These are phyloP conservation scores for Caenorhabditis imperialis DNA, from an alignment of 2,888 invertebrate species.

Conservation along the genomic window DNA sequence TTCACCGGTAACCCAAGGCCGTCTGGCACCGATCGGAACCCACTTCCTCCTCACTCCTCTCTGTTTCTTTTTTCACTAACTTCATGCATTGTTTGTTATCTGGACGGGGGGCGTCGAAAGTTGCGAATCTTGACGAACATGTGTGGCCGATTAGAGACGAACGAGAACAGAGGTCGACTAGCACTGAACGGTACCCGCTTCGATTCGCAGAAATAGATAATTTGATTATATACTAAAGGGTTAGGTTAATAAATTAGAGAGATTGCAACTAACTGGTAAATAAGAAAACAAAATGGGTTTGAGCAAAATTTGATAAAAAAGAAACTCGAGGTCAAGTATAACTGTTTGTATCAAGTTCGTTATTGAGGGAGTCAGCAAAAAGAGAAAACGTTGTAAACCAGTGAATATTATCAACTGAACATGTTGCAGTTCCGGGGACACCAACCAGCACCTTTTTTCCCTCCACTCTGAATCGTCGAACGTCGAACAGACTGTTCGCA, in stretches of 20 bases:
- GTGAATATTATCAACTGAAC: too few relatives aligned
- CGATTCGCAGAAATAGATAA: slow-evolving; percentile 29
- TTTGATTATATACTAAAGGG: slow-evolving; percentile 28
- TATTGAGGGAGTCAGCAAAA: too few relatives aligned
- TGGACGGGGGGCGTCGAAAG: slow-evolving; percentile 18
- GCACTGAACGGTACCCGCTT: slow-evolving; percentile 39
- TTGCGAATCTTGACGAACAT: slow-evolving; percentile 47
- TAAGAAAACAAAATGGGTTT: too few relatives aligned
- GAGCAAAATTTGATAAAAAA: too few relatives aligned
- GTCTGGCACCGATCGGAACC: too few relatives aligned
- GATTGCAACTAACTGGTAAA: too few relatives aligned
- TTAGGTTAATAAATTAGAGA: too few relatives aligned
- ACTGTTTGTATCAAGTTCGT: too few relatives aligned
- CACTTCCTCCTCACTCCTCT: slow-evolving; percentile 1
- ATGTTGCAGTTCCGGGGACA: slow-evolving; percentile 19
- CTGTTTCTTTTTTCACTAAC: slow-evolving; percentile 19
- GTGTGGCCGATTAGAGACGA: slow-evolving; percentile 7
- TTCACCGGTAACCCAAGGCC: too few relatives aligned
- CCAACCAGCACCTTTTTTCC: slow-evolving; percentile 26
- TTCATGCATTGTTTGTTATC: slow-evolving; percentile 4
- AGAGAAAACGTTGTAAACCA: too few relatives aligned
- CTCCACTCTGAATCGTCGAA: slow-evolving; percentile 36
- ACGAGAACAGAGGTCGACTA: slow-evolving; percentile 3
- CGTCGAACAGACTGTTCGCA: slow-evolving; percentile 41
- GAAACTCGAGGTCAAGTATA: too few relatives aligned